Conservation (phyloP, 2,888 invertebrate species). For the Carabus problematicus region DNA sequence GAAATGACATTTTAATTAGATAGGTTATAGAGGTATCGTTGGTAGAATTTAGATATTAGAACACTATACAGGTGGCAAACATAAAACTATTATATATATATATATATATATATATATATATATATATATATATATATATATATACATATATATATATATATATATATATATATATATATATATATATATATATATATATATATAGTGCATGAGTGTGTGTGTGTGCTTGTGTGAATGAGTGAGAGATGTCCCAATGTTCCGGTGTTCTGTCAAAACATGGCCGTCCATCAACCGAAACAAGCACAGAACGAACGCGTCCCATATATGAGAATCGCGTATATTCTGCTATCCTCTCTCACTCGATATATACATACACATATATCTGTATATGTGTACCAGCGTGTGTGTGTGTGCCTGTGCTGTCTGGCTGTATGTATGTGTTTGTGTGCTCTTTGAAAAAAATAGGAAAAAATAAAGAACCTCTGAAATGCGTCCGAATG, state of each 20-base stretch:
- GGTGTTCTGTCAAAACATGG: constrained; percentile 35
- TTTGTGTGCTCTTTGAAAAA: constrained; percentile 19
- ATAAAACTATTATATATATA: no score
- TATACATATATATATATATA: neutral
- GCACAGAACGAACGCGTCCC: constrained; percentile 8
- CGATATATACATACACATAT: no score
- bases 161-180: neutral
- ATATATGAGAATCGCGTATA: neutral
- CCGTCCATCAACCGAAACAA: constrained; percentile 31
- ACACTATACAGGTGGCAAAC: no score
- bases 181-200: constrained; percentile 8
- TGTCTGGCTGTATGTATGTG: neutral
- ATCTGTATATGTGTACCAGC: no score
- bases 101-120: neutral
- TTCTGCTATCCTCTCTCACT: no score
- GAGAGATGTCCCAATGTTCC: constrained; percentile 3
- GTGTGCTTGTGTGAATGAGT: neutral
- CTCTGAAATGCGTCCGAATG: constrained; percentile 39
- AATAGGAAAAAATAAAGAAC: constrained; percentile 33
- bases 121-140: neutral
- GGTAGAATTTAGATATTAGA: neutral
- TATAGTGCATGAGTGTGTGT: no score
- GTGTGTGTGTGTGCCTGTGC: no score
- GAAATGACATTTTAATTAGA: constrained; percentile 19
- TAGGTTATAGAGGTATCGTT: neutral